Conservation (phyloP, 2,797 vertebrate genomes). For the Coendou prehensilis region DNA sequence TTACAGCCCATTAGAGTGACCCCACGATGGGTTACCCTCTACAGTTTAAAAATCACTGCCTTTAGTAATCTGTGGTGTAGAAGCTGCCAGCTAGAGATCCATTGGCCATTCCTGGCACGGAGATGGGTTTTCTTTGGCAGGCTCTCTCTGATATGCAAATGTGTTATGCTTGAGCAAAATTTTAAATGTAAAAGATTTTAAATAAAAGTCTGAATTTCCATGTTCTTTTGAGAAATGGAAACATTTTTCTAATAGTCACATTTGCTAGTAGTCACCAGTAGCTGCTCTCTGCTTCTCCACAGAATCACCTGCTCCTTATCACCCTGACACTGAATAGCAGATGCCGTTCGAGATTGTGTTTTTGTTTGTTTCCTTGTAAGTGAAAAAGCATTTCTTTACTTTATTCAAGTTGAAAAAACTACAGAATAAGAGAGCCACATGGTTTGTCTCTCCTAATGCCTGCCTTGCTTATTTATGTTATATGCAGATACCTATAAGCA, state of each 20-base stretch:
- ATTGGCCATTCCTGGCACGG: neutral
- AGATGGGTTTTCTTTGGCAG: neutral
- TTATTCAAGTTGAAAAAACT: neutral
- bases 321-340: neutral
- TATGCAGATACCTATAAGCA: neutral
- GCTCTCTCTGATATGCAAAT: neutral
- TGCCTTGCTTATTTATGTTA: neutral
- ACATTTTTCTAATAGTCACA: neutral
- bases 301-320: neutral
- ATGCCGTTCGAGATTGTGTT: neutral
- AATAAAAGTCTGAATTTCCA: slow-evolving; percentile 4
- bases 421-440: neutral
- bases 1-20: neutral
- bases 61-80: neutral
- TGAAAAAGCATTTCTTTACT: slow-evolving; percentile 2
- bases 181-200: neutral
- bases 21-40: neutral
- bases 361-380: neutral
- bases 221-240: slow-evolving; percentile 28
- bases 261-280: neutral
- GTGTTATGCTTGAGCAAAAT: neutral
- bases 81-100: neutral
- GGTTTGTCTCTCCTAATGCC: neutral
- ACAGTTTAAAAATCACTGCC: neutral
- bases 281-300: neutral